Conservation (phyloP, 2,888 invertebrate species). For the Agrotis ipsilon region DNA sequence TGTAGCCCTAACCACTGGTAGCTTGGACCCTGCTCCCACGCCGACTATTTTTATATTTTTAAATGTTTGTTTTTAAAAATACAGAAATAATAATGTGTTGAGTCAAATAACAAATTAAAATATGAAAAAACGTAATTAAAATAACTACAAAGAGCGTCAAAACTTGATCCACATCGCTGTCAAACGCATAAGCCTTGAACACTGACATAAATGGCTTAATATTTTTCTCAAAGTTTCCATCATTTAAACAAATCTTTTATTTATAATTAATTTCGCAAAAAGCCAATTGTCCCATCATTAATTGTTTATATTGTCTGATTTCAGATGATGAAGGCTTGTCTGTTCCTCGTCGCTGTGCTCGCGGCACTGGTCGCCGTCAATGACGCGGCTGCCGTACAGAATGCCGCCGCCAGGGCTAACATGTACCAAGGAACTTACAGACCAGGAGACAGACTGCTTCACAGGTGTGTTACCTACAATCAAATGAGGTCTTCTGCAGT, state of each 20-base stretch:
- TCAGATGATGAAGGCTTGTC: slow-evolving; percentile 39
- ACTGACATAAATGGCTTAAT: no score
- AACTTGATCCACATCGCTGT: no score
- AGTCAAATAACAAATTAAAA: no score
- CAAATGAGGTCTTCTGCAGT: background rate
- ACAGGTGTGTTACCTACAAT: slow-evolving; percentile 37
- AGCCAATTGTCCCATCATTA: no score
- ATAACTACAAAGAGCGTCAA: no score
- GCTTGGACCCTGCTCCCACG: no score
- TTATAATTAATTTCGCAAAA: background rate
- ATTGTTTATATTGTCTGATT: background rate
- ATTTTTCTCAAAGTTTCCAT: background rate
- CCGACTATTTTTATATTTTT: no score
- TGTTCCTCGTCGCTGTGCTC: slow-evolving; percentile 22
- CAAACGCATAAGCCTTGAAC: no score
- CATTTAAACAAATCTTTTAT: background rate
- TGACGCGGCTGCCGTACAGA: slow-evolving; percentile 13
- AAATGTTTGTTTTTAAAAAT: no score
- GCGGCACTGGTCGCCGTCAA: slow-evolving; percentile 22
- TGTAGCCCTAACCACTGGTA: no score
- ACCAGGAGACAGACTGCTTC: slow-evolving; percentile 25
- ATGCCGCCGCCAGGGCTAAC: slow-evolving; percentile 15
- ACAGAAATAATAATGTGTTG: no score
- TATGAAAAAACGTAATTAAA: no score
- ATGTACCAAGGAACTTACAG: slow-evolving; percentile 18